phyloP scores from a whole-genome alignment of 2,888 invertebrate genomes.

The Drosophila infuscata region DNA sequence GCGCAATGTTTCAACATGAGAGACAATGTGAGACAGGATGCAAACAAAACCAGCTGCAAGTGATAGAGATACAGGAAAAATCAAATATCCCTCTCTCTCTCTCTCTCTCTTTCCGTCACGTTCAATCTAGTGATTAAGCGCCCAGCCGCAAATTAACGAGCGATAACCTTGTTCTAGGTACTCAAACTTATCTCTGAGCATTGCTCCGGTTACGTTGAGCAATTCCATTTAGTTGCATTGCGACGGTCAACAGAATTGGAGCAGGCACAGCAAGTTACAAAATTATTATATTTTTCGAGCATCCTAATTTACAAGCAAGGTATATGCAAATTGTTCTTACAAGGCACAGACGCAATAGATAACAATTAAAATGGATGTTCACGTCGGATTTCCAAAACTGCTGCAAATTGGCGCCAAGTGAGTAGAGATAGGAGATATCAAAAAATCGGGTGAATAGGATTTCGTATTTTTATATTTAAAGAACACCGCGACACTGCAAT shows the following conservation, averaged over 20 bases:
- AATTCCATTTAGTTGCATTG: constrained; percentile 24
- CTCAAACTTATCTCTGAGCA: neutral
- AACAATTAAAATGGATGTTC: constrained; percentile 48
- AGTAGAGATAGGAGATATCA: constrained; percentile 35
- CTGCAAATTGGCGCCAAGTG: constrained; percentile 58
- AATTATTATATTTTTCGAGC: constrained; percentile 1
- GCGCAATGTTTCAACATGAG: neutral
- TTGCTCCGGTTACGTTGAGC: constrained; percentile 4
- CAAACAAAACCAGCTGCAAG: neutral
- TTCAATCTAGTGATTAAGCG: neutral
- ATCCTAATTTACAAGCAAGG: neutral
- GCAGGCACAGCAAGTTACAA: constrained; percentile 10
- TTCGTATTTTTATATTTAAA: neutral
- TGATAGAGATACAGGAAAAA: neutral
- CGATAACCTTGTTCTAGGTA: neutral
- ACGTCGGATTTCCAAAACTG: constrained; percentile 57
- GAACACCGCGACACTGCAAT: neutral
- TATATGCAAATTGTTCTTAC: neutral
- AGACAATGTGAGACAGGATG: neutral
- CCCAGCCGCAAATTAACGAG: neutral
- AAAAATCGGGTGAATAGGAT: neutral
- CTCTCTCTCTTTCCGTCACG: neutral
- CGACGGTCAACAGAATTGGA: constrained; percentile 22
- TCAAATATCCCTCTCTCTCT: neutral
- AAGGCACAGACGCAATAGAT: neutral